Evolutionary conservation across 2,888 invertebrate genomes (phyloP).

Genomic region (Helicoverpa assulta): DNA sequence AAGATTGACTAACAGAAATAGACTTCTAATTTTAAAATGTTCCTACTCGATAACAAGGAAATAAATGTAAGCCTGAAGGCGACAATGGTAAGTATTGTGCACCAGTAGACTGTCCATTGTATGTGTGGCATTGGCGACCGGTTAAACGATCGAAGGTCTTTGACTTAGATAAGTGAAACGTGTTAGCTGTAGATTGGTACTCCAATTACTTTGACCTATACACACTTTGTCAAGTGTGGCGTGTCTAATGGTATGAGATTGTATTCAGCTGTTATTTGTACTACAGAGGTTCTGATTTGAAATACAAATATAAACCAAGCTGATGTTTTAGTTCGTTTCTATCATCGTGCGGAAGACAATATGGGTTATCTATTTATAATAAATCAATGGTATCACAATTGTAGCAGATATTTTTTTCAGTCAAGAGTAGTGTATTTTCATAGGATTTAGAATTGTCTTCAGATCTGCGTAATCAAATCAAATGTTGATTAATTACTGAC

Average conservation of each 20-base stretch:
- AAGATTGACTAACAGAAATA: constrained; percentile 5
- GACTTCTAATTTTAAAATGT: constrained; percentile 32
- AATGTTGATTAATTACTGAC: constrained; percentile 25
- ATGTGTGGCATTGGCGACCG: constrained; percentile 78
- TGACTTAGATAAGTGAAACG: constrained; percentile 66
- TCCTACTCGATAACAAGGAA: constrained; percentile 58
- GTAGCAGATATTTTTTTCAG: not conserved
- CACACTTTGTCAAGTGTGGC: constrained; percentile 16
- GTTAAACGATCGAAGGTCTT: constrained; percentile 77
- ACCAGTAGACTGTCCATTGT: constrained; percentile 75
- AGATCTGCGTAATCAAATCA: not conserved
- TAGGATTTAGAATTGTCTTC: not conserved
- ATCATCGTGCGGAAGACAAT: too few species aligned
- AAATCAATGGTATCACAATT: too few species aligned
- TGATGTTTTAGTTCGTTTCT: not conserved
- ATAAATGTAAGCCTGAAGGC: constrained; percentile 55
- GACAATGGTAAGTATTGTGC: constrained; percentile 66
- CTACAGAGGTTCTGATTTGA: not conserved
- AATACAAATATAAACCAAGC: too few species aligned
- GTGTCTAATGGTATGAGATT: not conserved
- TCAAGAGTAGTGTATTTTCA: not conserved
- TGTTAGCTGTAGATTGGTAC: constrained; percentile 46
- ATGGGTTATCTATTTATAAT: too few species aligned
- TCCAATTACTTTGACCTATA: constrained; percentile 55
- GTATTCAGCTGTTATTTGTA: not conserved